These are phyloP conservation scores for Drosophila erecta DNA, from an alignment of 1,140 invertebrate species.

Conservation along the genomic window DNA sequence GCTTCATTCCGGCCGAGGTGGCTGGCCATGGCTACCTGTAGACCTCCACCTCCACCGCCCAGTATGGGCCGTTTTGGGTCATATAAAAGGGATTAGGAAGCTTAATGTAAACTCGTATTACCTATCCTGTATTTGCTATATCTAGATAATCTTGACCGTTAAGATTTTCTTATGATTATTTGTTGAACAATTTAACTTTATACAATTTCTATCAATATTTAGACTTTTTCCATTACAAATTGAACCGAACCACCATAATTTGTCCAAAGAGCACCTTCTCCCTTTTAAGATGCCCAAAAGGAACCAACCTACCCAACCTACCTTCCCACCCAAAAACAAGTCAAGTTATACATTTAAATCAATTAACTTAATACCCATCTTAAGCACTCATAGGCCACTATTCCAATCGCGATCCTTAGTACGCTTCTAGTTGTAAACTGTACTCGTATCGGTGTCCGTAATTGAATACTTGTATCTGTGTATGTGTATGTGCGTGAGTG, in stretches of 20 bases:
- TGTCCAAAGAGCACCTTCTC: not conserved
- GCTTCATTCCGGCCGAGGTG: conserved; percentile 91
- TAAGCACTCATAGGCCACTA: conserved; percentile 14
- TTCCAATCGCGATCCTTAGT: conserved; percentile 49
- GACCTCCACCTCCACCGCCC: conserved; percentile 37
- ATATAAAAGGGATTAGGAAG: not conserved
- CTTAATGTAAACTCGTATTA: not conserved
- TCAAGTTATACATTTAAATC: conserved; percentile 46
- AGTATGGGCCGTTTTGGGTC: not conserved
- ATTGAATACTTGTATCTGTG: conserved; percentile 53
- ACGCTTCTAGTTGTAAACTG: conserved; percentile 73
- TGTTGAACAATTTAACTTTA: too few relatives aligned
- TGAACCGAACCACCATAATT: not conserved
- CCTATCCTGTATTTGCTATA: too few relatives aligned
- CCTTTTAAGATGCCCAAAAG: not conserved
- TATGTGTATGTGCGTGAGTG: conserved; percentile 48
- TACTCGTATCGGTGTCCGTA: conserved; percentile 63
- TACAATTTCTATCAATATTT: not conserved
- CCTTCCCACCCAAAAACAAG: conserved; percentile 17
- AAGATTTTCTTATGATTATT: too few relatives aligned
- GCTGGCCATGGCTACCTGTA: conserved; percentile 90
- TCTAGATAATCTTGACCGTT: too few relatives aligned
- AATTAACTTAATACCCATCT: conserved; percentile 39
- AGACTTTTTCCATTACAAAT: not conserved
- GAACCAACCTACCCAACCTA: conserved; percentile 7